A percentile compares a stretch with the other conserved stretches of the same genome.
These are phyloP conservation scores for Cabera pusaria DNA, from an alignment of 2,888 invertebrate species.

Conservation along the genomic window DNA sequence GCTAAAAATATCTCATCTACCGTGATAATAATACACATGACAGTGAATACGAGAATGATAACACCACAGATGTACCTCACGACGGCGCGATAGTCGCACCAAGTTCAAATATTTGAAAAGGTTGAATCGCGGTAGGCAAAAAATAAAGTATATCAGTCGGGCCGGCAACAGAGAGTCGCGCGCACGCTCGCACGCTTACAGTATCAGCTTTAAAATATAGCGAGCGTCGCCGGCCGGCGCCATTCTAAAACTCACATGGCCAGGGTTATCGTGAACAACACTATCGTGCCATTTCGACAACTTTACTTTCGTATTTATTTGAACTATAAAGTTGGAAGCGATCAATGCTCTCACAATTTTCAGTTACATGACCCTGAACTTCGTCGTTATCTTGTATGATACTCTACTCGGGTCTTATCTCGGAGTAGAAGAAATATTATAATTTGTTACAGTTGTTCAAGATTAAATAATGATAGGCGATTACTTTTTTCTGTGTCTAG, in stretches of 20 bases:
- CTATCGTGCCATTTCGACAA: constrained; percentile 24
- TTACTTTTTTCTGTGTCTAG: constrained; percentile 26
- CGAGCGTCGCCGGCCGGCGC: constrained; percentile 6
- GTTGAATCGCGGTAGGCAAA: constrained; percentile 53
- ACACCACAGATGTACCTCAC: constrained; percentile 37
- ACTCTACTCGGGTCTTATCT: constrained; percentile 32
- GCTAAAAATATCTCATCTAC: too few relatives aligned
- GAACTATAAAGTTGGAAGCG: constrained; percentile 31
- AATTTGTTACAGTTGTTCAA: constrained; percentile 23
- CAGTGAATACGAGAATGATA: constrained; percentile 41
- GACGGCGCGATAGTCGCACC: constrained; percentile 44
- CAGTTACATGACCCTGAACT: constrained; percentile 29
- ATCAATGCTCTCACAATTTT: constrained; percentile 34
- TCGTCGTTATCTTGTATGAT: constrained; percentile 28
- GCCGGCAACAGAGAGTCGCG: constrained; percentile 40
- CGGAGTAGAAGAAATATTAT: constrained; percentile 22
- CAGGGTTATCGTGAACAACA: constrained; percentile 39
- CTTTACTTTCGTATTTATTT: constrained; percentile 16
- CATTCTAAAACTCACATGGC: constrained; percentile 41
- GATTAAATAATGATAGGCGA: constrained; percentile 26
- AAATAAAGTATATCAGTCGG: constrained; percentile 56
- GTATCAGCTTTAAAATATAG: too few relatives aligned
- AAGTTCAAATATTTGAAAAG: constrained; percentile 68
- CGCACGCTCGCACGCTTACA: constrained; percentile 26
- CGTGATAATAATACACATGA: constrained; percentile 40